Base-by-base conservation (phyloP, 2,888 invertebrate species). In the Mesochorus sp. region DNA sequence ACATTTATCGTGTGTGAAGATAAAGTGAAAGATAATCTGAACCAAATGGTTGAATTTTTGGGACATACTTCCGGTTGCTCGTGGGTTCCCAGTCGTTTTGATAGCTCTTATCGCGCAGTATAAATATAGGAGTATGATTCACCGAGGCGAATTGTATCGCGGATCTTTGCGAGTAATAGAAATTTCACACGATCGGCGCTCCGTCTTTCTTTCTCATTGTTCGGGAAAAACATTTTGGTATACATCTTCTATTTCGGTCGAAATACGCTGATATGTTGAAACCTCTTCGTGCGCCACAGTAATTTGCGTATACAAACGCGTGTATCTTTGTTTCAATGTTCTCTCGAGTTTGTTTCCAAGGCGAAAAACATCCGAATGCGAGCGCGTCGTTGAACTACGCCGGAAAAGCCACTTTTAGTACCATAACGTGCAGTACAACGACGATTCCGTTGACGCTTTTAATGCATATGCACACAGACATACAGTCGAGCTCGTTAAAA, bases 401-500 rank as follows among this genome's bases (percentile, higher is more conserved):
- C 28, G 51, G 39, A 26, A 66, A 57, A 59, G 31, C 37, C 34
- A 47, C 17, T 31, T 70, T 24, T 49, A 57, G 42, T 70, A 59
- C 37, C 47, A 26, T 37, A 17, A 42, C 34, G 57, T 49, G n/a
- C n/a, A n/a, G n/a, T n/a, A n/a, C n/a, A n/a, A 70, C 59, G 47
- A 59, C 70, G 26, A 34, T 47, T 51, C 66, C 39, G 31, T 19
- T 10, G 49, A 28, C 51, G 26, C 10, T 37, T 49, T n/a, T 49
- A 44, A 74, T 51, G 66, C 39, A 66, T 70, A 51, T 47, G 34
- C 19, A 12, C n/a, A n/a, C n/a, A n/a, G n/a, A n/a, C n/a, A n/a
- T n/a, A n/a, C n/a, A n/a, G n/a, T n/a, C n/a, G 47, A 37, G 51
- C 74, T 74, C 64, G 66, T 78, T 74, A 78, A 66, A 78, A 51